Evolutionary conservation across 2,113 vertebrate species (phyloP).

Genomic region (Perca fluviatilis): DNA sequence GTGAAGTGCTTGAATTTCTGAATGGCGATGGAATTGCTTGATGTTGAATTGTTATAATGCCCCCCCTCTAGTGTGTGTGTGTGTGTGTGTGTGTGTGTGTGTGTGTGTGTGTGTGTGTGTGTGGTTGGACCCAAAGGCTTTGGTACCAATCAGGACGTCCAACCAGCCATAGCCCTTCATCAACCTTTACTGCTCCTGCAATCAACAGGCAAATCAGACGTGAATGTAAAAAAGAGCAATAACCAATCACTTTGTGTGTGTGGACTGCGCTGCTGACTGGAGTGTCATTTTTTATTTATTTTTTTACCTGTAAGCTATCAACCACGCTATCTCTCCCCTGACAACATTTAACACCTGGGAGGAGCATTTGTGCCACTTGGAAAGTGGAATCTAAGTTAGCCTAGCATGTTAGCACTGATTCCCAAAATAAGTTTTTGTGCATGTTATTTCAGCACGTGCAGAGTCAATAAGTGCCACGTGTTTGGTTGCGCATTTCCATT

Average conservation of each 20-base stretch:
- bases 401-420: neutral
- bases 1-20: slow-evolving; percentile 29
- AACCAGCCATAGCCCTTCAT: slow-evolving; percentile 32
- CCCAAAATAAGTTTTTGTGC: neutral
- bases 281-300: neutral
- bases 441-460: neutral
- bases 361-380: neutral
- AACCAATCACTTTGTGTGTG: slow-evolving; percentile 15
- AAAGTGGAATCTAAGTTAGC: neutral
- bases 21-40: neutral
- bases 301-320: neutral
- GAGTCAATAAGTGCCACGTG: neutral
- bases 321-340: neutral
- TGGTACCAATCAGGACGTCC: slow-evolving; percentile 52
- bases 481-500: no score
- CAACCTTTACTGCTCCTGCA: slow-evolving; percentile 44
- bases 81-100: slow-evolving; percentile 32
- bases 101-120: slow-evolving; percentile 29
- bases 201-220: slow-evolving; percentile 45
- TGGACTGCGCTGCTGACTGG: neutral
- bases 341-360: neutral
- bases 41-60: slow-evolving; percentile 28
- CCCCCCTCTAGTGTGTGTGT: slow-evolving; percentile 27
- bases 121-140: slow-evolving; percentile 13
- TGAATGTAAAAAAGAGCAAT: slow-evolving; percentile 6